These are phyloP conservation scores for Trichopoda pennipes DNA, from an alignment of 2,888 invertebrate species.

Conservation along the genomic window DNA sequence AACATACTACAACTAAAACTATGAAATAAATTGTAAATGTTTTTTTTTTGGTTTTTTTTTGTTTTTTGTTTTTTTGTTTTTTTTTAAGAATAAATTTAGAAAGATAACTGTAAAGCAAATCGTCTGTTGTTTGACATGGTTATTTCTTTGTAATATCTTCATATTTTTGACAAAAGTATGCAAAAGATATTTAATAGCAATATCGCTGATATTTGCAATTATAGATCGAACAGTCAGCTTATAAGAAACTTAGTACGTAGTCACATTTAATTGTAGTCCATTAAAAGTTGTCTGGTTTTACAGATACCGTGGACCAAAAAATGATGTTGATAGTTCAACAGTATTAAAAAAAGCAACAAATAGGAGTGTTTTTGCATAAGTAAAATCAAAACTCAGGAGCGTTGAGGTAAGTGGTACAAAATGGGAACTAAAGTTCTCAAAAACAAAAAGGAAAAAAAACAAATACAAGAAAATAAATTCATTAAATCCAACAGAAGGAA, in stretches of 20 bases:
- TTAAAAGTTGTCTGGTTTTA: slow-evolving; percentile 54
- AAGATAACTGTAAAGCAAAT: slow-evolving; percentile 64
- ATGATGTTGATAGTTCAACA: slow-evolving; percentile 39
- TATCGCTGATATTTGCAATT: slow-evolving; percentile 55
- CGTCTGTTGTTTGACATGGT: slow-evolving; percentile 53
- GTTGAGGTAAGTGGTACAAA: no score
- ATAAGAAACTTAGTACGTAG: slow-evolving; percentile 49
- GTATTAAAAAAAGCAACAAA: slow-evolving; percentile 12
- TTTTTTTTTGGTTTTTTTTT: slow-evolving; percentile 14
- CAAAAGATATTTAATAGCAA: slow-evolving; percentile 64
- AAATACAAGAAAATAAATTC: no score
- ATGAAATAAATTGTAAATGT: no score
- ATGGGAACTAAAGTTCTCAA: not conserved
- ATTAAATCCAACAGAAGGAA: no score
- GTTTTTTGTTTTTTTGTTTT: not conserved
- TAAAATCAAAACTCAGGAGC: no score
- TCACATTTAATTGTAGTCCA: slow-evolving; percentile 37
- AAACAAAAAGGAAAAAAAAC: no score
- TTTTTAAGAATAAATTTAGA: slow-evolving; percentile 58
- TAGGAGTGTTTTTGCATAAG: not conserved
- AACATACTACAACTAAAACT: no score
- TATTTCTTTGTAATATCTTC: not conserved
- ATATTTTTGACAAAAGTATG: slow-evolving; percentile 30
- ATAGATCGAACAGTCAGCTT: slow-evolving; percentile 46
- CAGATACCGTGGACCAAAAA: slow-evolving; percentile 53